Conservation (phyloP, 1,140 invertebrate genomes). For the Macrosteles quadrilineatus region DNA sequence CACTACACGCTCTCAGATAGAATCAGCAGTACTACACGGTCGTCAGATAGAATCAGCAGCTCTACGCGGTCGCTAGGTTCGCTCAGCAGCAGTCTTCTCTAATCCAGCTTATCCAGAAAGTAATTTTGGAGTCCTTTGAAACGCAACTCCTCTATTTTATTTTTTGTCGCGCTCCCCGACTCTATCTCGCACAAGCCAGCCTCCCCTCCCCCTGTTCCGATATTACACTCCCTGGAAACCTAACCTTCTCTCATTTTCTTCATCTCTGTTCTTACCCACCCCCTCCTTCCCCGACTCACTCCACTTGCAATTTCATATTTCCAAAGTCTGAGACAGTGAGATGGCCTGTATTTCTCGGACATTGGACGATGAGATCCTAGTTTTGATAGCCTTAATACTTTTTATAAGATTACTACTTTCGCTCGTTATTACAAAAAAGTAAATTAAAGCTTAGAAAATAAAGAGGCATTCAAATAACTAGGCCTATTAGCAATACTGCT, state of each 20-base stretch:
- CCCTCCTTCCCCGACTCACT: not conserved
- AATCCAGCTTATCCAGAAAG: conserved; percentile 42
- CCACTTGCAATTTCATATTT: conserved; percentile 20
- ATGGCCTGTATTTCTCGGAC: too few species aligned
- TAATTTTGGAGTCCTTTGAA: conserved; percentile 43
- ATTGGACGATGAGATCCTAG: too few species aligned
- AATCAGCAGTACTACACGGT: too few species aligned
- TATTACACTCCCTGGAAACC: conserved; percentile 28
- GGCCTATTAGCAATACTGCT: too few species aligned
- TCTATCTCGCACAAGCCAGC: conserved; percentile 16
- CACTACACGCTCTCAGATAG: too few species aligned
- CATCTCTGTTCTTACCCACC: conserved; percentile 22
- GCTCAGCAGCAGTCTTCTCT: conserved; percentile 17
- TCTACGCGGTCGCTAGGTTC: too few species aligned
- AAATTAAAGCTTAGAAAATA: too few species aligned
- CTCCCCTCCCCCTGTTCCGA: conserved; percentile 9
- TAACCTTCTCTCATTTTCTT: conserved; percentile 29
- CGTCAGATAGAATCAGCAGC: too few species aligned
- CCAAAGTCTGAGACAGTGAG: not conserved
- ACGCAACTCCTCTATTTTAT: conserved; percentile 38
- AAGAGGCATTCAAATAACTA: too few species aligned
- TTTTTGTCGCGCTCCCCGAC: conserved; percentile 30
- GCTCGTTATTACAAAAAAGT: too few species aligned
- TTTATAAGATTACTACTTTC: too few species aligned
- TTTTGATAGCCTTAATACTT: too few species aligned